These are phyloP conservation scores for Carapus acus DNA, from an alignment of 2,797 vertebrate genomes.

Conservation along the genomic window DNA sequence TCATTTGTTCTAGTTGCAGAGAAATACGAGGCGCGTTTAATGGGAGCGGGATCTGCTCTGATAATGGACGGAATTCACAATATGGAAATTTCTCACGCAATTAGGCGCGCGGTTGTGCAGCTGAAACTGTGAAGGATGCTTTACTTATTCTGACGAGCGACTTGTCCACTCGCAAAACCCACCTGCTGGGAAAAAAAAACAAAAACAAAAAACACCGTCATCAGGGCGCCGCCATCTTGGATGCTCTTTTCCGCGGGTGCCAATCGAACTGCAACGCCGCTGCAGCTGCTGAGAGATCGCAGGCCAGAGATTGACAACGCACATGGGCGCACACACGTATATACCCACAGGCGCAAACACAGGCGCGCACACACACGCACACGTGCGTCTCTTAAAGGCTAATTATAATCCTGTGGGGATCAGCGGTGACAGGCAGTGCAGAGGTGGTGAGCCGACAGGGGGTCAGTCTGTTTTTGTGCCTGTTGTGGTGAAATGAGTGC, in stretches of 20 bases:
- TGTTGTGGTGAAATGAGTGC: too few species aligned
- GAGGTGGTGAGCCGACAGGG: too few species aligned
- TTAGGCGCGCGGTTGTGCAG: too few species aligned
- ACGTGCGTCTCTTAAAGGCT: constrained; percentile 32
- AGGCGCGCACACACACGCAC: neutral
- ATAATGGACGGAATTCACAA: constrained; percentile 26
- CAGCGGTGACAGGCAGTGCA: constrained; percentile 8
- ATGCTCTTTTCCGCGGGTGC: neutral
- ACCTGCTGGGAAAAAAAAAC: too few species aligned
- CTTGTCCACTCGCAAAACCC: too few species aligned
- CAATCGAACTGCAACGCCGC: neutral
- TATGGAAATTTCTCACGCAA: neutral
- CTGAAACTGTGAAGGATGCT: too few species aligned
- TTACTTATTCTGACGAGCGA: too few species aligned
- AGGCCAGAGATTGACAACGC: neutral
- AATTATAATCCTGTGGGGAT: constrained; percentile 33
- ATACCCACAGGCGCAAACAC: constrained; percentile 6
- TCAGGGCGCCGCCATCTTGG: neutral
- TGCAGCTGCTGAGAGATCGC: constrained; percentile 33
- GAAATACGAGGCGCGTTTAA: constrained; percentile 24
- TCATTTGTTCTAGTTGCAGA: constrained; percentile 14
- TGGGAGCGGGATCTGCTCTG: constrained; percentile 32
- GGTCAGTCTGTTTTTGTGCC: too few species aligned
- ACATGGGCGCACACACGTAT: too few species aligned
- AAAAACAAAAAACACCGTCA: too few species aligned